Percentiles rank a stretch among this genome's conserved stretches.
Conservation (phyloP, 2,797 vertebrate genomes). For the Parauchenoglanis punctatus region DNA sequence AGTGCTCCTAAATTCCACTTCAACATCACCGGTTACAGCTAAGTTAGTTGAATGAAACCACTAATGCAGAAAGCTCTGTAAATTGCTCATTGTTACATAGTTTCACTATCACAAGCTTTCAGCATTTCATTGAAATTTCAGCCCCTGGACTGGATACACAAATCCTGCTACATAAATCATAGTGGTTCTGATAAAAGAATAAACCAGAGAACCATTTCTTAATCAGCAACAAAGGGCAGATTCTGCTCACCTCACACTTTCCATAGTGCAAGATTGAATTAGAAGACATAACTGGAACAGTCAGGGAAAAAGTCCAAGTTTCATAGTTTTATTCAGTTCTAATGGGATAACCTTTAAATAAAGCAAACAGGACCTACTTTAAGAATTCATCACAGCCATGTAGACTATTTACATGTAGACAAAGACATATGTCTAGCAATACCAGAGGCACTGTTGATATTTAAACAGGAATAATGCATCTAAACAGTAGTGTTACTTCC, state of each 20-base stretch:
- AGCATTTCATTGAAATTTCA: background rate
- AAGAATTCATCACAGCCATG: background rate
- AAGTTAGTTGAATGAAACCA: background rate
- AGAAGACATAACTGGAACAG: background rate
- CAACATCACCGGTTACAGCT: background rate
- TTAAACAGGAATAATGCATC: constrained; percentile 10
- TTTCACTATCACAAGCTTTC: background rate
- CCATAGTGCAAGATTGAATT: background rate
- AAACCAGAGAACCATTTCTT: background rate
- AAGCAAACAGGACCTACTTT: background rate
- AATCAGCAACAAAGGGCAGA: background rate
- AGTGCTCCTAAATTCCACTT: background rate
- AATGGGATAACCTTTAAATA: constrained; percentile 18
- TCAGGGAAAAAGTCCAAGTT: background rate
- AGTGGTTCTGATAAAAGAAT: background rate
- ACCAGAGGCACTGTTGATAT: background rate
- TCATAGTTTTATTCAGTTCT: background rate
- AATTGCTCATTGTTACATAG: background rate
- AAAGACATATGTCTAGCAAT: background rate
- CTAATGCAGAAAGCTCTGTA: background rate
- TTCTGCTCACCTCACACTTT: background rate
- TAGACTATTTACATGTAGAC: constrained; percentile 41
- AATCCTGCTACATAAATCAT: background rate
- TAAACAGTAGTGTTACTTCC: background rate
- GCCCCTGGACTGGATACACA: background rate